Percentiles rank a stretch among this genome's conserved stretches.
Evolutionary conservation across 1,140 invertebrate species (phyloP).

Genomic region (Scaptomyza montana): DNA sequence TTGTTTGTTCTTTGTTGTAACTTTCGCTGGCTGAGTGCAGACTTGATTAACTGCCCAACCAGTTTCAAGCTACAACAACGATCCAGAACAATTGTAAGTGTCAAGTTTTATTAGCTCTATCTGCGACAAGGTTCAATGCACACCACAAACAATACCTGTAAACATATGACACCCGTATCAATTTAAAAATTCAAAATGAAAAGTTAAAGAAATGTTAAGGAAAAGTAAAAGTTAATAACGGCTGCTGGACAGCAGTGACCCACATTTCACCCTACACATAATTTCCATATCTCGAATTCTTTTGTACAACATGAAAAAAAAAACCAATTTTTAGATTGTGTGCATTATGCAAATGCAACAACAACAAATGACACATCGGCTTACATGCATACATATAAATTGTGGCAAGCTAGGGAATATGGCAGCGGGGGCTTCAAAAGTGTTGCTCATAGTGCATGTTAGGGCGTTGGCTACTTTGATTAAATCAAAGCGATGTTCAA

Average conservation of each 20-base stretch:
- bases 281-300: slow-evolving; percentile 27
- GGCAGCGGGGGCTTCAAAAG: neutral
- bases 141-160: slow-evolving; percentile 14
- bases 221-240: slow-evolving; percentile 44
- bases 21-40: slow-evolving; percentile 72
- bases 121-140: slow-evolving; percentile 45
- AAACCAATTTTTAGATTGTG: slow-evolving; percentile 18
- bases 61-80: neutral
- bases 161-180: slow-evolving; percentile 41
- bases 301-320: slow-evolving; percentile 22
- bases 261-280: slow-evolving; percentile 55
- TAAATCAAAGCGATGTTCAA: slow-evolving; percentile 1
- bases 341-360: slow-evolving; percentile 76
- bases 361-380: slow-evolving; percentile 28
- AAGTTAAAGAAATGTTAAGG: slow-evolving; percentile 46
- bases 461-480: slow-evolving; percentile 15
- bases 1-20: slow-evolving; percentile 73
- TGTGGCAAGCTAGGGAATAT: slow-evolving; percentile 6
- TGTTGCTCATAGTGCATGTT: slow-evolving; percentile 13
- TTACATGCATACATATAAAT: neutral
- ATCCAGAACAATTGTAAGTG: slow-evolving; percentile 57
- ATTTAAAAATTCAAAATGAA: slow-evolving; percentile 52
- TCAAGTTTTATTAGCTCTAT: slow-evolving; percentile 74
- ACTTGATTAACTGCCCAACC: slow-evolving; percentile 44
- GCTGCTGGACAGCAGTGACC: slow-evolving; percentile 65